Conservation (phyloP, 92 coral and sea anemone species). For the Desmophyllum pertusum region DNA sequence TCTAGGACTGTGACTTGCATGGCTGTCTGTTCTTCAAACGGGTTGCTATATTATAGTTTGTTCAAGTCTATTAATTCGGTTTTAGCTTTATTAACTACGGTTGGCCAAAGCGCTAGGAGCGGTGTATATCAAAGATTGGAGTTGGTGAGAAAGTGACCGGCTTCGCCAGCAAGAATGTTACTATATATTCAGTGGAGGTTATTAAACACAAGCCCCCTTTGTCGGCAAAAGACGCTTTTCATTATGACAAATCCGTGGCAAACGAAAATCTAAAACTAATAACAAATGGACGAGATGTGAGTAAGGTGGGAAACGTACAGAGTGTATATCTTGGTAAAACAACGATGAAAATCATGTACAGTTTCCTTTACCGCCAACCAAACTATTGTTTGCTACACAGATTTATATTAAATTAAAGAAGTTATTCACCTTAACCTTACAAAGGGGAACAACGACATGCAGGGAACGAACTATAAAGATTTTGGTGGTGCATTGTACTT, state of each 20-base stretch:
- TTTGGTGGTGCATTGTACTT: background rate
- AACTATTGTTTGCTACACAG: background rate
- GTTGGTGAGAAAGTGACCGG: slow-evolving; percentile 23
- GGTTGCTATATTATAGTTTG: slow-evolving; percentile 4
- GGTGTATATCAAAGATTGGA: slow-evolving; percentile 39
- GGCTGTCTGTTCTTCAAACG: slow-evolving; percentile 12
- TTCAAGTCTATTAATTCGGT: slow-evolving; percentile 18
- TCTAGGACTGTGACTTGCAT: background rate
- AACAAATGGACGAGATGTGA: slow-evolving; percentile 12
- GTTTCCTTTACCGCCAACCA: background rate
- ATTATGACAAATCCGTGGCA: slow-evolving; percentile 39
- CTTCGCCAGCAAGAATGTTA: slow-evolving; percentile 23
- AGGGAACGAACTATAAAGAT: background rate
- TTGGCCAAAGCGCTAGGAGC: slow-evolving; percentile 15
- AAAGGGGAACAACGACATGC: background rate
- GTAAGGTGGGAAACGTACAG: slow-evolving; percentile 25
- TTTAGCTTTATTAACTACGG: slow-evolving; percentile 18
- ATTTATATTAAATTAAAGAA: background rate
- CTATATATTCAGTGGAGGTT: slow-evolving; percentile 20
- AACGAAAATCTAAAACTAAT: slow-evolving; percentile 21
- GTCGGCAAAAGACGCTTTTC: slow-evolving; percentile 46
- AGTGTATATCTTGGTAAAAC: background rate
- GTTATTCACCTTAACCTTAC: background rate
- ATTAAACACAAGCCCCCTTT: slow-evolving; percentile 30
- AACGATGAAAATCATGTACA: background rate